A percentile compares a stretch with the other conserved stretches of the same genome.
These are phyloP conservation scores for Diorhabda carinulata DNA, from an alignment of 1,140 invertebrate species.

Conservation along the genomic window DNA sequence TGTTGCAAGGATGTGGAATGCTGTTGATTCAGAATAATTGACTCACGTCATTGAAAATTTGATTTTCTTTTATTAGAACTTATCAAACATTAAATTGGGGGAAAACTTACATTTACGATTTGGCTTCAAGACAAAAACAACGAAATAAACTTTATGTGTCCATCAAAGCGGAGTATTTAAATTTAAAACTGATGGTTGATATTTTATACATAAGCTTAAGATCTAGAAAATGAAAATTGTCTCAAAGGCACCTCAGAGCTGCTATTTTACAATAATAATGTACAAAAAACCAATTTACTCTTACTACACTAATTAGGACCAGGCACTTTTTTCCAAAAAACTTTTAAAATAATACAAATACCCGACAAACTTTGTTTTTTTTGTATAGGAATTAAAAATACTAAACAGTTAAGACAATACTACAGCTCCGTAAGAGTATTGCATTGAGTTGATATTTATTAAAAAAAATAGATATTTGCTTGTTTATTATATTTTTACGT, in stretches of 20 bases:
- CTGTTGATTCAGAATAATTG: too few species aligned
- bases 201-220: conserved; percentile 16
- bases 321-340: conserved; percentile 17
- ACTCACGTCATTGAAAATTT: too few species aligned
- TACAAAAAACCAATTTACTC: conserved; percentile 11
- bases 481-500: too few species aligned
- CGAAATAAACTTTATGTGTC: conserved; percentile 20
- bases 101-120: conserved; percentile 19
- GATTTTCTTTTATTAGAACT: too few species aligned
- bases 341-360: conserved; percentile 16
- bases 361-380: conserved; percentile 8
- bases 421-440: background rate
- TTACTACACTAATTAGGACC: background rate
- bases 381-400: background rate
- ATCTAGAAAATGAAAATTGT: conserved; percentile 19
- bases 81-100: background rate
- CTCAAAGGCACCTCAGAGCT: conserved; percentile 32
- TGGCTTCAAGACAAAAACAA: conserved; percentile 21
- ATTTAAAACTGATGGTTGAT: conserved; percentile 13
- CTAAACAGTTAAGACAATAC: background rate
- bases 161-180: conserved; percentile 30
- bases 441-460: background rate
- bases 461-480: too few species aligned
- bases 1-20: too few species aligned
- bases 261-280: conserved; percentile 26